Evolutionary conservation across 2,888 invertebrate genomes (phyloP), one percentile per base, ranked within the genome.

Genomic region (Pheosia gnoma): DNA sequence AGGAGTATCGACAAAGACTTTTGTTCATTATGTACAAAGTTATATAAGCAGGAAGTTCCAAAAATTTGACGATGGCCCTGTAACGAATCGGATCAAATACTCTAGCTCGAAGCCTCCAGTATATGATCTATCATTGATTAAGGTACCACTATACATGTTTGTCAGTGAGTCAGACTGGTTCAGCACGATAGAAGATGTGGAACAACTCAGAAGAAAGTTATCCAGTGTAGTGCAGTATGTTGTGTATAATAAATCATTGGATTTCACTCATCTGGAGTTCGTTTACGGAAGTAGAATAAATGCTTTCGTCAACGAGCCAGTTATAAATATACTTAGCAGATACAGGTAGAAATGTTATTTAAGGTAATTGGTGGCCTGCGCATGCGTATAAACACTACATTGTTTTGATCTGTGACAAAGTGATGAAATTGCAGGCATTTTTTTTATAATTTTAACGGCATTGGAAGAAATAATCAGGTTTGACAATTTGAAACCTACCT

Each of bases 261-360:
- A 88, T 66, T 91, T 90, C 65, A 86, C 87, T 25, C 92, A 92
- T 72, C 80, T 91, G 41, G 92, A 93, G 69, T 93, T 90, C 70
- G 71, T 88, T 13, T 93, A 89, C 63, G 92, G 92, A 11, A 71
- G 82, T 62, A 75, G 90, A 58, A 83, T 84, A 3, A 87, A 88
- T 65, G 69, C 58, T 39, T 65, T 90, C 10, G 68, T 92, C 37
- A 92, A 91, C 70, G 68, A 85, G 58, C 86, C 85, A 58, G 76
- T 88, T 7, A 72, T 81, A 59, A 71, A 71, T 63, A 84, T 89
- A 61, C 72, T 89, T 7, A 54, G 13, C n/a, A 61, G 39, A 45
- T 57, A 57, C 10, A 45, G 36, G 8, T 57, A 36, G 41, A 39
- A 11, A 54, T 38, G 9, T 37, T 37, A 38, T 49, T 10, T n/a